Conservation (phyloP, 1,140 invertebrate genomes). For the Neodiprion pinetum region DNA sequence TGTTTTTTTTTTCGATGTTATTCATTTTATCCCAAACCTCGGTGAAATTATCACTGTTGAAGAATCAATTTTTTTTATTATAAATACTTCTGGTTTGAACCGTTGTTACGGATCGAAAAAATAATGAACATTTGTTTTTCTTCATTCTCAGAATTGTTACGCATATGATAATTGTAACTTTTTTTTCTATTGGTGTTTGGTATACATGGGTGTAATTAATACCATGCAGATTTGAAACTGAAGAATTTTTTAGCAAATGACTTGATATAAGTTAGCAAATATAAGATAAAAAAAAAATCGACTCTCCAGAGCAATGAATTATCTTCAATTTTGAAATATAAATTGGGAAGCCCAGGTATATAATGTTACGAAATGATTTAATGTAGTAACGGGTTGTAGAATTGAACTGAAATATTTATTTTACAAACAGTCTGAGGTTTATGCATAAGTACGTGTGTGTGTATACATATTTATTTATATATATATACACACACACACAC, state of each 20-base stretch:
- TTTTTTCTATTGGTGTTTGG: no score
- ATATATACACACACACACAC: neutral
- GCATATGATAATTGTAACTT: no score
- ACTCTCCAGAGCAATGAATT: neutral
- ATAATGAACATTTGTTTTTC: no score
- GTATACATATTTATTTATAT: no score
- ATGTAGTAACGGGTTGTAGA: neutral
- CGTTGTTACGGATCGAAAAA: no score
- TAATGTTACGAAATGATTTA: neutral
- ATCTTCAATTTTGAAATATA: slow-evolving; percentile 1
- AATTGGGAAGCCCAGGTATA: neutral
- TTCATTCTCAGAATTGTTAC: no score
- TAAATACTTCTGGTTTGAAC: no score
- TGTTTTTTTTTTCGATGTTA: neutral
- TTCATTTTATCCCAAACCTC: no score
- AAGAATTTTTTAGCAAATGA: slow-evolving; percentile 1
- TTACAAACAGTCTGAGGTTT: neutral
- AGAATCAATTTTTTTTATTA: no score
- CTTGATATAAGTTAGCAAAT: neutral
- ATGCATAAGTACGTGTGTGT: neutral
- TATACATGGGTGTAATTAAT: neutral
- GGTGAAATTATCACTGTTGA: no score
- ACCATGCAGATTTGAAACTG: neutral
- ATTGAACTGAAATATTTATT: neutral
- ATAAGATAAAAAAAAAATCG: neutral